Evolutionary conservation across 2,888 invertebrate species (phyloP).

Genomic region (Diaprepes abbreviatus): DNA sequence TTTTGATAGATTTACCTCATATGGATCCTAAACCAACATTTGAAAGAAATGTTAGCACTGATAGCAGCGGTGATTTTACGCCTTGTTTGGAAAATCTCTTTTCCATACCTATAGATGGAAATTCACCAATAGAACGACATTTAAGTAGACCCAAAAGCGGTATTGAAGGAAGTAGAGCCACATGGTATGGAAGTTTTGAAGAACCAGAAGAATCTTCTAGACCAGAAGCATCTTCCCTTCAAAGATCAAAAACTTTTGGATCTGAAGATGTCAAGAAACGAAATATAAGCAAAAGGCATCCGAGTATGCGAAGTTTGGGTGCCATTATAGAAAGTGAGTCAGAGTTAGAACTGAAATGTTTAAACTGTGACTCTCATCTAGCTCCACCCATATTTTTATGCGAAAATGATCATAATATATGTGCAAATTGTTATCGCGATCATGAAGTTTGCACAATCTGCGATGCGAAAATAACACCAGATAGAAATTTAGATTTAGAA

Average conservation of each 20-base stretch:
- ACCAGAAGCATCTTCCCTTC: conserved; percentile 25
- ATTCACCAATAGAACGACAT: conserved; percentile 16
- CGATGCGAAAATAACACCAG: conserved; percentile 52
- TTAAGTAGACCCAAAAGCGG: conserved; percentile 24
- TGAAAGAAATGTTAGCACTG: background rate
- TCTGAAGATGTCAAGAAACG: conserved; percentile 48
- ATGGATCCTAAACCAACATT: background rate
- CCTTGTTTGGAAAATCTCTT: conserved; percentile 17
- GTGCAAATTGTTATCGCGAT: conserved; percentile 51
- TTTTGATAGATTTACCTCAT: background rate
- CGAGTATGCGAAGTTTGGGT: conserved; percentile 52
- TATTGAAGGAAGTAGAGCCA: conserved; percentile 30
- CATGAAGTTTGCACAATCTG: conserved; percentile 54
- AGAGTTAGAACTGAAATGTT: conserved; percentile 50
- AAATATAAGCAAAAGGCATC: conserved; percentile 42
- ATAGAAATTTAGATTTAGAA: conserved; percentile 56
- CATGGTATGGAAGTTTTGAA: conserved; percentile 27
- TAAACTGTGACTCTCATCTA: conserved; percentile 53
- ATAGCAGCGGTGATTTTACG: background rate
- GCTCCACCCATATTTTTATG: conserved; percentile 59
- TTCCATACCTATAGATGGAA: conserved; percentile 10
- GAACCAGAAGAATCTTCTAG: conserved; percentile 1
- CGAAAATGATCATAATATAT: conserved; percentile 56
- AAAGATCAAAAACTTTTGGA: conserved; percentile 52
- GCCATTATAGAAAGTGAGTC: conserved; percentile 53